phyloP scores from a whole-genome alignment of 1,140 invertebrate genomes.

The Drosophila saltans region DNA sequence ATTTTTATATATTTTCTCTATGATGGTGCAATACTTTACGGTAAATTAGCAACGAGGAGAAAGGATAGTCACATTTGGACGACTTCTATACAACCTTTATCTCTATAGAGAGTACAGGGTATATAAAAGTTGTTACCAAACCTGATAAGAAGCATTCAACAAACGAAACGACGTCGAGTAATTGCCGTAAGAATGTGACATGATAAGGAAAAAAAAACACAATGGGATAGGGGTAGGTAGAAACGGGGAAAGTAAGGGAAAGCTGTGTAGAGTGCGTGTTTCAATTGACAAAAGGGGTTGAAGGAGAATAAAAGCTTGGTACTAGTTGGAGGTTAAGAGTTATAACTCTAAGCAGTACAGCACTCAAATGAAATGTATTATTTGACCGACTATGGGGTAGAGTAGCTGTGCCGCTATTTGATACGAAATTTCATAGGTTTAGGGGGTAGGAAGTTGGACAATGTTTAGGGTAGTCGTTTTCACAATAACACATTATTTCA shows the following conservation, averaged over 20 bases:
- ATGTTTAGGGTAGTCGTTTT: background rate
- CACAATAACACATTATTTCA: background rate
- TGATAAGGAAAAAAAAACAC: background rate
- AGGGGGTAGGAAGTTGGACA: background rate
- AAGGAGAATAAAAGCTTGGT: conserved; percentile 8
- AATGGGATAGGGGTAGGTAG: background rate
- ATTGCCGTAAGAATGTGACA: conserved; percentile 9
- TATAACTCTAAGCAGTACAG: background rate
- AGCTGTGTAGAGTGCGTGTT: conserved; percentile 8
- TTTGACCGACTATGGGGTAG: background rate
- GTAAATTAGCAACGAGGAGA: background rate
- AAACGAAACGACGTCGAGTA: background rate
- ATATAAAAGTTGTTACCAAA: background rate
- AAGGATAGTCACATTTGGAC: background rate
- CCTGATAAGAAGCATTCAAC: conserved; percentile 4
- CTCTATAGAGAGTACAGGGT: background rate
- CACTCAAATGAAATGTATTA: background rate
- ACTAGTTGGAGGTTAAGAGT: conserved; percentile 3
- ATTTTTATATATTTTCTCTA: too few species aligned
- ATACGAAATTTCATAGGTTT: too few species aligned
- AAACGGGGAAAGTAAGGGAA: background rate
- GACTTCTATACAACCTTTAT: background rate
- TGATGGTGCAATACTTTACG: too few species aligned
- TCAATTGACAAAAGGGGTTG: conserved; percentile 9
- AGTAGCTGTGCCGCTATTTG: background rate